Evolutionary conservation across 2,113 vertebrate species (phyloP).

Genomic region (Grantiella picta): DNA sequence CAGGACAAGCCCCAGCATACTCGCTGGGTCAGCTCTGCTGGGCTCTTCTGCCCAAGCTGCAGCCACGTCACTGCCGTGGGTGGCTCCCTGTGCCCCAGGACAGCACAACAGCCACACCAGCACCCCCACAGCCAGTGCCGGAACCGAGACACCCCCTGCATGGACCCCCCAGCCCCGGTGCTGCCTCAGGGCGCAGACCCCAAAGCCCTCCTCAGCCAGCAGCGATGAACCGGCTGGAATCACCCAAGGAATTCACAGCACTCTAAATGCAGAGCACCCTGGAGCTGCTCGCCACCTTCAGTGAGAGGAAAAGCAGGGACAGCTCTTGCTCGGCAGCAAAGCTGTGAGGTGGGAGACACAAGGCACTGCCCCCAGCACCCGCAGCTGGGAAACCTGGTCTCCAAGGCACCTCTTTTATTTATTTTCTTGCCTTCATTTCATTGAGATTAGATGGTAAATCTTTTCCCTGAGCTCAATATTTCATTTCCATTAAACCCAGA

Average conservation of each 20-base stretch:
- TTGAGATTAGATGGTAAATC: constrained; percentile 29
- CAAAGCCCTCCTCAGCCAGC: background rate
- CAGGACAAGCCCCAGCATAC: background rate
- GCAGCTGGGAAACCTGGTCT: background rate
- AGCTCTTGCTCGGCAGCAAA: background rate
- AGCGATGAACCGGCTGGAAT: rapidly evolving
- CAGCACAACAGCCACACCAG: rapidly evolving
- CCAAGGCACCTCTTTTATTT: background rate
- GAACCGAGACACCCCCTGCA: rapidly evolving
- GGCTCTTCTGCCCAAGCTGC: rapidly evolving
- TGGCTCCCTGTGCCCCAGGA: background rate
- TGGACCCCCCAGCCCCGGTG: background rate
- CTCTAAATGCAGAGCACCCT: rapidly evolving
- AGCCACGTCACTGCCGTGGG: rapidly evolving
- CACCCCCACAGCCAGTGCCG: rapidly evolving
- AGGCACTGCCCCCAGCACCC: background rate
- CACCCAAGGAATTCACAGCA: background rate
- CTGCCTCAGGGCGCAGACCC: background rate
- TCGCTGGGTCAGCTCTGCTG: rapidly evolving
- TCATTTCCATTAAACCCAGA: constrained; percentile 36
- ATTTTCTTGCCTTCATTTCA: constrained; percentile 25
- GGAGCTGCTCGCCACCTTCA: background rate
- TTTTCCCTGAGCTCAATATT: constrained; percentile 29
- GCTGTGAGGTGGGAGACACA: rapidly evolving
- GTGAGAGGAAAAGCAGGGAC: background rate